Evolutionary conservation across 2,888 invertebrate genomes (phyloP).

Genomic region (Euplexia lucipara): DNA sequence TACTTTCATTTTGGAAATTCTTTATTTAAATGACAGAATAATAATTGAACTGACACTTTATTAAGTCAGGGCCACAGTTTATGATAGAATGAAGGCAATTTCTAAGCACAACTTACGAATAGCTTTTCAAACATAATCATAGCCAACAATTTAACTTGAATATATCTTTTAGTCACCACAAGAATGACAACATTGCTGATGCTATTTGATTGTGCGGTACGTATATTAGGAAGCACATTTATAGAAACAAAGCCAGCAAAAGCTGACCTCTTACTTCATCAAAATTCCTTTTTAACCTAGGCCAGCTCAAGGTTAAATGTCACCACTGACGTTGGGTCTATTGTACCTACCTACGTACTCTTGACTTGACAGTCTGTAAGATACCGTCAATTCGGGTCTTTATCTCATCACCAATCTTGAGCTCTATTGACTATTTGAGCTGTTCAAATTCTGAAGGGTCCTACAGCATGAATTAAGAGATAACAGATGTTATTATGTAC

Average conservation of each 20-base stretch:
- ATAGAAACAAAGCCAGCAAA: too few species aligned
- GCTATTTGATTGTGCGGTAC: constrained; percentile 67
- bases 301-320: too few species aligned
- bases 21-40: too few species aligned
- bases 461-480: constrained; percentile 64
- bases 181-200: constrained; percentile 64
- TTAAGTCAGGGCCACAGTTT: background rate
- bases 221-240: too few species aligned
- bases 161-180: constrained; percentile 43
- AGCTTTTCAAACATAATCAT: constrained; percentile 10
- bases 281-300: too few species aligned
- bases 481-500: constrained; percentile 55
- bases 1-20: too few species aligned
- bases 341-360: constrained; percentile 31
- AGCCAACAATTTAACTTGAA: constrained; percentile 24
- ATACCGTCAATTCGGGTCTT: constrained; percentile 72
- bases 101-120: constrained; percentile 1
- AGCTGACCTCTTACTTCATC: too few species aligned
- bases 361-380: constrained; percentile 73
- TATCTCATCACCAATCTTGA: constrained; percentile 76
- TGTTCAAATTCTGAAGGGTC: constrained; percentile 68
- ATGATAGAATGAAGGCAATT: background rate
- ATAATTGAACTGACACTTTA: too few species aligned
- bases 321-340: too few species aligned
- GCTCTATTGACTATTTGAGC: constrained; percentile 68